Base-by-base conservation (phyloP, 2,113 vertebrate genomes). In the Ceyx melanurus region DNA sequence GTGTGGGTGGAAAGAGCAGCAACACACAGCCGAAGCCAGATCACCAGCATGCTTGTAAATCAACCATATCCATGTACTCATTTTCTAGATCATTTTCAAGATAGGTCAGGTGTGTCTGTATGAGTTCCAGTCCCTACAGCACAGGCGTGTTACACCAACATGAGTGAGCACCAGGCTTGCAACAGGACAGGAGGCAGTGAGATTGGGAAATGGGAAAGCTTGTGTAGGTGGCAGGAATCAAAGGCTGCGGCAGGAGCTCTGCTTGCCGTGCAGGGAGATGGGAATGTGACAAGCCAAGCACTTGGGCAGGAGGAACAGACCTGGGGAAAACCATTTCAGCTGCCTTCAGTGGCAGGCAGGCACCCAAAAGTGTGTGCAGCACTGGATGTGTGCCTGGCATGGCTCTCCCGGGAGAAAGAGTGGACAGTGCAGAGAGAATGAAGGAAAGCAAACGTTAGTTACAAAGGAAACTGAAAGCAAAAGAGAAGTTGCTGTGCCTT, bases 231-330 rank as follows among this genome's bases (percentile, higher is more conserved):
- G 33, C 29, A 37, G 31, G 23, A 54, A 89, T 75, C 58, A 85
- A 64, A 89, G 53, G 22, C 31, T 76, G 28, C 40, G 42, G 33
- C n/a, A 65, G 70, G 57, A 84, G 21, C 25, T 85, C 37, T 6
- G 11, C 7, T 14, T 53, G 42, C 72, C 0, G 0, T 8, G 43
- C 57, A 15, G 26, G 0, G 0, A 12, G 50, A 56, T 0, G 9
- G 48, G 70, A 74, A 71, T 5, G 48, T 15, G 51, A 17, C 4
- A 12, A 65, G 51, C 8, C 0, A 3, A 53, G 35, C 2, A 9
- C 28, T 54, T 0, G 1, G 31, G 79, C 33, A 85, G 33, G 56
- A 70, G 51, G 68, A 35, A 57, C 35, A n/a, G 6, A 29, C 23
- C 9, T 1, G 1, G 18, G 37, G 22, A 2, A 65, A 85, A 76